Evolutionary conservation across 2,888 invertebrate species (phyloP), one percentile per base, ranked within the genome.

Genomic region (Aelia acuminata): DNA sequence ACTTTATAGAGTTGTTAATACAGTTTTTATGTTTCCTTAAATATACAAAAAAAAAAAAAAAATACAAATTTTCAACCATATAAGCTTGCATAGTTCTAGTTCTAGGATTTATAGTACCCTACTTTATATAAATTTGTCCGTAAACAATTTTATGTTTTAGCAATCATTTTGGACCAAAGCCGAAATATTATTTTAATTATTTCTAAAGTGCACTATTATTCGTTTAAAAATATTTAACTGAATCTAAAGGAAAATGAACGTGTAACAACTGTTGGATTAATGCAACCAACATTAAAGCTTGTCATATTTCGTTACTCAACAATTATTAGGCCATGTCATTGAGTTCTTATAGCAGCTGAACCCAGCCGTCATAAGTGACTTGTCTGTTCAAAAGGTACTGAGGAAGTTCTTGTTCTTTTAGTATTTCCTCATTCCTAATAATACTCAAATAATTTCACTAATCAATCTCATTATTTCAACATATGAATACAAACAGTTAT

Each of bases 271-370:
- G 20, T 15, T 26, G 63, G 63, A 31, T 15, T 31, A 31, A 5
- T 13, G 26, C 63, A 63, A 31, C 63, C 63, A 7, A 35, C 31
- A 70, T 70, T 70, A 70, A 35, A 20, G 18, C 63, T 31, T 70
- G 63, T 70, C 63, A 70, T 7, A 70, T 20, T 70, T 70, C 15
- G 63, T 70, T 70, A 35, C 63, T 35, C 35, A 70, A 70, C 63
- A 35, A 35, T 18, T 70, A 70, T 70, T 70, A 70, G 63, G 18
- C 18, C 63, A 22, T 31, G 63, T 35, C 63, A 35, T 35, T 18
- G 18, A 35, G 31, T 35, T 70, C 63, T 70, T 22, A 7, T 70
- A 18, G 63, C 20, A 57, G 26, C 26, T 57, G 26, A 57, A 57
- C 57, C 26, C n/a, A 57, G 26, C 57, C 26, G 57, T 57, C 26